A percentile compares a stretch with the other conserved stretches of the same genome.
These are phyloP conservation scores for Pristionchus mayeri DNA, from an alignment of 2,888 invertebrate genomes.

Conservation along the genomic window DNA sequence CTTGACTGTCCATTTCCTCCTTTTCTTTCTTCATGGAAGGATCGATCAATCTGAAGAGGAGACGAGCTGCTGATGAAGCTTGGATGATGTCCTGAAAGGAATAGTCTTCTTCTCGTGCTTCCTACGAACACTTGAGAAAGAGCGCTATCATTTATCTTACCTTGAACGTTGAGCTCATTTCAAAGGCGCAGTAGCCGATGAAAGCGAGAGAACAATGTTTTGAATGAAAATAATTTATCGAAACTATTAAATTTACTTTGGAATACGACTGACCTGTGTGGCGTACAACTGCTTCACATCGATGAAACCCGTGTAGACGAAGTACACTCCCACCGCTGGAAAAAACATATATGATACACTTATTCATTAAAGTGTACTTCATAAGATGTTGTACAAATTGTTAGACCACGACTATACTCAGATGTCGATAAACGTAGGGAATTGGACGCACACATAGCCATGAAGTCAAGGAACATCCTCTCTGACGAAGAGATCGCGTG, in stretches of 20 bases:
- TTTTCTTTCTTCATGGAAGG: background rate
- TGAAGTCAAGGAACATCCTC: background rate
- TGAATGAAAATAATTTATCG: background rate
- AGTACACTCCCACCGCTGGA: background rate
- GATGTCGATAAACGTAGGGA: background rate
- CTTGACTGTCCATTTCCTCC: no score
- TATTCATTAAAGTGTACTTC: no score
- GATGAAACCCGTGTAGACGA: background rate
- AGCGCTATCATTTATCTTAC: background rate
- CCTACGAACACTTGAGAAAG: no score
- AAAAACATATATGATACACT: background rate
- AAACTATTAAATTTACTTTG: no score
- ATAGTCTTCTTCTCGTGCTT: background rate
- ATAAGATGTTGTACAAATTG: background rate
- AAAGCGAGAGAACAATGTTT: no score
- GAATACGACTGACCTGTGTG: background rate
- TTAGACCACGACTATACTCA: no score
- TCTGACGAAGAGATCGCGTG: slow-evolving; percentile 6
- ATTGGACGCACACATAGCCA: background rate
- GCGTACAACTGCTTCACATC: background rate
- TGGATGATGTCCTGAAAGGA: background rate
- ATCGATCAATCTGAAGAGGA: background rate
- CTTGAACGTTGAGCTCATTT: background rate
- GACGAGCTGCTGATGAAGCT: background rate
- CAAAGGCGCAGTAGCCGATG: background rate